phyloP scores from a whole-genome alignment of 1,140 invertebrate genomes.

The Penaeus chinensis region DNA sequence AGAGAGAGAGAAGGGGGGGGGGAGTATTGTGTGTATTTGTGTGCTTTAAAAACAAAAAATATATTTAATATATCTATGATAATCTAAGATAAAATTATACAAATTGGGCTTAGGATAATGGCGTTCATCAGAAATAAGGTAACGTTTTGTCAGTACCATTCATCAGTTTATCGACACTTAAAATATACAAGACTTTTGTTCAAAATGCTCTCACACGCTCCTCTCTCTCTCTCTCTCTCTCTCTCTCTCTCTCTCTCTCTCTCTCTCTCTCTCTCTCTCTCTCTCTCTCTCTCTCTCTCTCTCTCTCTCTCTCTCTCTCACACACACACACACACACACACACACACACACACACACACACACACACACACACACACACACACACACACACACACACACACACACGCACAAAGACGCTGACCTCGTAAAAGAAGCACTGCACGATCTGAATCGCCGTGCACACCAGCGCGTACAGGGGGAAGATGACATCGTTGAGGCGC shows the following conservation, averaged over 20 bases:
- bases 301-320: neutral
- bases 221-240: neutral
- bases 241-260: neutral
- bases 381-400: neutral
- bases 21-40: too few species aligned
- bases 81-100: too few species aligned
- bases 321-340: constrained; percentile 35
- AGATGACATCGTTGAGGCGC: constrained; percentile 96
- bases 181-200: neutral
- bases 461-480: constrained; percentile 91
- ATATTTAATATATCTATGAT: too few species aligned
- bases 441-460: constrained; percentile 84
- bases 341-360: constrained; percentile 31
- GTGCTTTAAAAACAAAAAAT: too few species aligned
- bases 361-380: constrained; percentile 17
- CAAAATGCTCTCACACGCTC: neutral
- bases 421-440: constrained; percentile 93
- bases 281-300: neutral
- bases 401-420: neutral
- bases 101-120: too few species aligned
- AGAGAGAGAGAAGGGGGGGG: neutral
- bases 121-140: too few species aligned
- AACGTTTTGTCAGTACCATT: too few species aligned
- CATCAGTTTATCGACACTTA: too few species aligned
- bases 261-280: neutral